Evolutionary conservation across 2,113 vertebrate species (phyloP), one percentile per base, ranked within the genome.

Genomic region (Heliornis fulica): DNA sequence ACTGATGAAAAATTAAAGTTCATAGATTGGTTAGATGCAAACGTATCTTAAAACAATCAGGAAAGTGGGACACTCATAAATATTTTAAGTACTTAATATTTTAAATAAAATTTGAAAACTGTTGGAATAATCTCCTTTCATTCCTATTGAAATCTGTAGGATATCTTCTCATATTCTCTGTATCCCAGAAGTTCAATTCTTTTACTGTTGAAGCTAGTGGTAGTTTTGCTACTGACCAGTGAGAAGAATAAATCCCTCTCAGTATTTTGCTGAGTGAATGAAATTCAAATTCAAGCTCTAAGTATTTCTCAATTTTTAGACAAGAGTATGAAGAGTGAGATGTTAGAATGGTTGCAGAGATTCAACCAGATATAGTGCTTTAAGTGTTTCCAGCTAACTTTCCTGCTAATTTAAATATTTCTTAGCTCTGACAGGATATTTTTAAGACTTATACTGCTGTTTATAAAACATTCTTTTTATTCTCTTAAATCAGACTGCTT

Each of bases 321-420:
- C 32, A 75, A 7, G 11, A 29, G 9, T 32, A 53, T 87, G 19
- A 87, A 82, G 53, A 70, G 23, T 36, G 59, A 63, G n/a, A 51
- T 34, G 68, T 80, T 94, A 82, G 53, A 87, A 94, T 72, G 70
- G 31, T 87, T 94, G 78, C 28, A 94, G 85, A 93, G 88, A 94
- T 93, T 91, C 74, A 97, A 13, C 46, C 83, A 90, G 70, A 80
- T 97, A 31, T 3, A 85, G 71, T 64, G 77, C 29, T 94, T 91
- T 61, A 91, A 95, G 71, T 94, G 82, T 76, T 92, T 94, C 78
- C 57, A 89, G 57, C 68, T 82, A 92, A 88, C 87, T 53, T n/a
- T n/a, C n/a, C n/a, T n/a, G n/a, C n/a, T n/a, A 45, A 94, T 31
- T 68, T 89, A 86, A 1, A 13, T 83, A 51, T 95, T 93, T 93